These are phyloP conservation scores for Corydoras sp. DNA, from an alignment of 2,113 vertebrate genomes.

Conservation along the genomic window DNA sequence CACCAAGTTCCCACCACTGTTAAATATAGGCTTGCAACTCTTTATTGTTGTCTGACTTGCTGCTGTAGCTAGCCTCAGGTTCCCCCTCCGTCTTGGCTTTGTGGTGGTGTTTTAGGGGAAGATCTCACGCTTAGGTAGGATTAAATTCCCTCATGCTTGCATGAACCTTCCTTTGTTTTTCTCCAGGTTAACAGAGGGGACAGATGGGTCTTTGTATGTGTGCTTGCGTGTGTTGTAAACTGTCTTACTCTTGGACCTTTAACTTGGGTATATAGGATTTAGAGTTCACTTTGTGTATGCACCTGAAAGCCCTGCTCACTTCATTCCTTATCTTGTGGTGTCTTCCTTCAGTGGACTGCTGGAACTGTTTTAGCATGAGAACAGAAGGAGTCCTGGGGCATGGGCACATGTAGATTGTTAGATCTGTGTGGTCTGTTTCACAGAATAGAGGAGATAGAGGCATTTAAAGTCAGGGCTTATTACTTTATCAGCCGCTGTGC, in stretches of 20 bases:
- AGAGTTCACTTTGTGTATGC: constrained; percentile 15
- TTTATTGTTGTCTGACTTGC: constrained; percentile 57
- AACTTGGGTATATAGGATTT: constrained; percentile 16
- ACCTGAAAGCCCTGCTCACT: background rate
- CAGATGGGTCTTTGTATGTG: constrained; percentile 35
- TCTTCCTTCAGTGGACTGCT: constrained; percentile 15
- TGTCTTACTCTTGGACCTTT: constrained; percentile 9
- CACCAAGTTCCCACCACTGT: constrained; percentile 67
- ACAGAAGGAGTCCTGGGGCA: constrained; percentile 49
- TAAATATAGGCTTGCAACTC: constrained; percentile 69
- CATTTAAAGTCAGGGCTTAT: constrained; percentile 28
- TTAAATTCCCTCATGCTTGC: constrained; percentile 52
- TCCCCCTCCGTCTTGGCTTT: constrained; percentile 46
- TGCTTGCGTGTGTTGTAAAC: constrained; percentile 17
- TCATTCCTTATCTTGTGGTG: constrained; percentile 43
- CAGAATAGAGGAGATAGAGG: constrained; percentile 33
- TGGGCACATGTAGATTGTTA: constrained; percentile 48
- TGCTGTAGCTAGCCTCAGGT: constrained; percentile 45
- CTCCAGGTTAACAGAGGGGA: constrained; percentile 37
- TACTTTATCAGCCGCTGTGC: constrained; percentile 50
- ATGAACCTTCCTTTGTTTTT: constrained; percentile 26
- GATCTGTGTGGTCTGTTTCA: constrained; percentile 43
- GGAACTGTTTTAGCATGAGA: constrained; percentile 51
- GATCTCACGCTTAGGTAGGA: constrained; percentile 53
- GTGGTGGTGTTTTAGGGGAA: constrained; percentile 50